Base-by-base conservation (phyloP, 2,797 vertebrate species). In the Todus mexicanus region DNA sequence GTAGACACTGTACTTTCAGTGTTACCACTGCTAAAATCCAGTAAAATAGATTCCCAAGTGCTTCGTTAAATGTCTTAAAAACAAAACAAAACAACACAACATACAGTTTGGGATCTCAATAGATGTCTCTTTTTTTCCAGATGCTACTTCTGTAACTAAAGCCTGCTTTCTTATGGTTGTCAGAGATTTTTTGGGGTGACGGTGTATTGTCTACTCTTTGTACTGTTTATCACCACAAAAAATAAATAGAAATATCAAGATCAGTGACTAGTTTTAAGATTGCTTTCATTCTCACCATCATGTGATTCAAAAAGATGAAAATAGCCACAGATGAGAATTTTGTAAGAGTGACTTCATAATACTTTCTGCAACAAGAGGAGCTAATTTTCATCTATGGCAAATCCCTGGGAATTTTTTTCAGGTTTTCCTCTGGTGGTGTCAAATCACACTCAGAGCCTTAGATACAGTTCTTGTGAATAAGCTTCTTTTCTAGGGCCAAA, bases 291-390 rank as follows among this genome's bases (percentile, higher is more conserved):
- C 64, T 87, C 71, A 68, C 70, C 29, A 43, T 76, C 54, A 35
- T 16, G 18, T 64, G 89, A 76, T 79, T 95, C 29, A 92, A 70
- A 95, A 95, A 85, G n/a, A 71, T 51, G 33, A 95, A 91, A 95
- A 91, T 26, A 81, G 43, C 75, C 43, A 29, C 33, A 87, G 59
- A 31, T 93, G 43, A 83, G 29, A 94, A 48, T 45, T 79, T 82
- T 54, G 43, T 71, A 26, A 51, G 79, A 48, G 10, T 42, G 59
- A 56, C 16, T 85, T 93, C 4, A n/a, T 23, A 80, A 37, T 87
- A 33, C 75, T 96, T 95, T 84, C 59, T 83, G 17, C 59, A 68
- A 11, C 10, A 84, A 54, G 27, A 84, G 68, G 23, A 65, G 59
- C 70, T 88, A 63, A 69, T 54, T 6, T 53, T 25, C 18, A 71